Evolutionary conservation across 2,888 invertebrate genomes (phyloP).

Genomic region (Pecten maximus): DNA sequence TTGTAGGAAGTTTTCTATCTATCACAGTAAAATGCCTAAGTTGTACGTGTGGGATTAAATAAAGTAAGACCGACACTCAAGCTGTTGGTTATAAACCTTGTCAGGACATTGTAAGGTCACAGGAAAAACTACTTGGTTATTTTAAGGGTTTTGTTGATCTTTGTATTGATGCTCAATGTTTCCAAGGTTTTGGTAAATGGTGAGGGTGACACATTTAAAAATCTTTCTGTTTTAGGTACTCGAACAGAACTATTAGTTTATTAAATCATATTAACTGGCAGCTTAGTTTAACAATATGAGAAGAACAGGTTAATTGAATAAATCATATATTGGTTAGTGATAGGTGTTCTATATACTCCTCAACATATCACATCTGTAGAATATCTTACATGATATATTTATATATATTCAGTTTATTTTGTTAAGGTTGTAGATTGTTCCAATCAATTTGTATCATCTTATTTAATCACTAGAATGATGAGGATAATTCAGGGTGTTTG

Average conservation of each 20-base stretch:
- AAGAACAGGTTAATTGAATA: neutral
- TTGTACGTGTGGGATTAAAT: neutral
- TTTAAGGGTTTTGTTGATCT: neutral
- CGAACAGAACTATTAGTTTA: neutral
- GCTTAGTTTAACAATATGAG: neutral
- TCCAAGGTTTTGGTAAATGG: neutral
- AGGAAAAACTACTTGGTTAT: neutral
- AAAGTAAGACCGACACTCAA: too few relatives aligned
- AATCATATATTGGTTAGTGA: neutral
- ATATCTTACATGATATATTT: neutral
- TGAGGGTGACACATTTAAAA: neutral
- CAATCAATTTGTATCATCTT: neutral
- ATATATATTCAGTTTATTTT: conserved; percentile 16
- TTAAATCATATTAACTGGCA: neutral
- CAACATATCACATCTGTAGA: neutral
- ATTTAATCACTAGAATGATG: neutral
- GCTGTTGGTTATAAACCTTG: neutral
- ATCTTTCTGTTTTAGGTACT: neutral
- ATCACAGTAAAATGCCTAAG: neutral
- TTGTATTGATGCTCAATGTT: neutral
- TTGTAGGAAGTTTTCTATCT: neutral
- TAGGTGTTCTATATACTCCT: neutral
- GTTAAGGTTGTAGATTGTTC: neutral
- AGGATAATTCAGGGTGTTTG: too few relatives aligned
- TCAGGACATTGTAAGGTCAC: neutral